A percentile compares a stretch with the other conserved stretches of the same genome.
Conservation (phyloP, 2,797 vertebrate species). For the Falco cherrug region DNA sequence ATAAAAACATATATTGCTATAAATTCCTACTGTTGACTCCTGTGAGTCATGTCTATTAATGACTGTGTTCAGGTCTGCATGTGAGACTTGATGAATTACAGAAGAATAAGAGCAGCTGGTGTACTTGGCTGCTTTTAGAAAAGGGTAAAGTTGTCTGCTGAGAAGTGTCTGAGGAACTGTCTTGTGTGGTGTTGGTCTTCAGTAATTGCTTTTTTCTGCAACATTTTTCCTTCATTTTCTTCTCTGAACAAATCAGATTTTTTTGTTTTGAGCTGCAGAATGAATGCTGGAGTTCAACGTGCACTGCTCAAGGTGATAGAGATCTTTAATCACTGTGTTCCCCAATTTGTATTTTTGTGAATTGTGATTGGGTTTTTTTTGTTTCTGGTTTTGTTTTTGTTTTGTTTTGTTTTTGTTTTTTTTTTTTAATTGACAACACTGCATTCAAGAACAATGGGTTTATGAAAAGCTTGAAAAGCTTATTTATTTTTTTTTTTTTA, state of each 20-base stretch:
- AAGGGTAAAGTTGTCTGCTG: neutral
- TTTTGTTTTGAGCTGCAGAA: neutral
- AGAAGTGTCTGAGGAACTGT: neutral
- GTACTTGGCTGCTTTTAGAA: neutral
- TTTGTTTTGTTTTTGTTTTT: neutral
- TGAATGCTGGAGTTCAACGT: neutral
- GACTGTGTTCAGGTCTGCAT: neutral
- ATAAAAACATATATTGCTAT: neutral
- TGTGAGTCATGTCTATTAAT: neutral
- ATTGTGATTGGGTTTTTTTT: accelerated
- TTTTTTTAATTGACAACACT: neutral
- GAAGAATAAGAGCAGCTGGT: neutral
- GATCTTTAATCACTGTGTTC: neutral
- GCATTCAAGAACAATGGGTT: neutral
- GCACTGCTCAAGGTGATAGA: neutral
- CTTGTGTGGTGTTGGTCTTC: neutral
- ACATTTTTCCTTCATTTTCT: neutral
- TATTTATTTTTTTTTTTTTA: neutral
- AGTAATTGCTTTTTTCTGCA: neutral
- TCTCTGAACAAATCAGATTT: neutral
- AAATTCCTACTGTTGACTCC: neutral
- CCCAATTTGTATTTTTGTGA: neutral
- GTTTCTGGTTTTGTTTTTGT: neutral
- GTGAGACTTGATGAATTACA: neutral
- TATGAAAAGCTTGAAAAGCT: neutral